A percentile compares a stretch with the other conserved stretches of the same genome.
phyloP scores from a whole-genome alignment of 2,797 vertebrate species.

The Manis crassicaudata region DNA sequence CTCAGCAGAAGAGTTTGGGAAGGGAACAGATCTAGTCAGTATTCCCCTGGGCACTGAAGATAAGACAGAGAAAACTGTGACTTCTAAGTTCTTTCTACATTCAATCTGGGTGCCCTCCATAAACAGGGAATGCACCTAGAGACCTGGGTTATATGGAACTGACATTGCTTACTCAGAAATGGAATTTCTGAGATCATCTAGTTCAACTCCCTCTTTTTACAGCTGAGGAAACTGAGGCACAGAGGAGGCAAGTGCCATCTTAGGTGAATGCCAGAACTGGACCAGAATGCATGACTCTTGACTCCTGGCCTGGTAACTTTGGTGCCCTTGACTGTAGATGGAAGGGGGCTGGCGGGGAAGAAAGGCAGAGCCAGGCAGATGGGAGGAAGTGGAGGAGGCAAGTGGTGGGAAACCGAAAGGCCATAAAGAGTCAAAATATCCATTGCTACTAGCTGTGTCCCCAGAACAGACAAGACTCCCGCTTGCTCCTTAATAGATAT shows the following conservation, averaged over 20 bases:
- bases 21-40: not conserved
- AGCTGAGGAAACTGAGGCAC: slow-evolving; percentile 31
- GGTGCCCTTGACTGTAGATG: not conserved
- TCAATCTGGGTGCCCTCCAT: not conserved
- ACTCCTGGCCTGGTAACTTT: not conserved
- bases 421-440: not conserved
- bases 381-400: not conserved
- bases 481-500: not conserved
- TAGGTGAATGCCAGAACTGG: not conserved
- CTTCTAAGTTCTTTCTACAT: not conserved
- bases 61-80: not conserved
- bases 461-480: not conserved
- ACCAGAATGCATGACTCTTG: not conserved
- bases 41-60: not conserved
- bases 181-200: not conserved
- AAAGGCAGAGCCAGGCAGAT: not conserved
- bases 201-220: not conserved
- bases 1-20: not conserved
- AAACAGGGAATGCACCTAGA: not conserved
- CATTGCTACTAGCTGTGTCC: not conserved
- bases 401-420: slow-evolving; percentile 21
- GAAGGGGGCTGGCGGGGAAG: not conserved
- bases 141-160: not conserved
- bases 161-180: not conserved
- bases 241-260: not conserved